Percentiles rank a stretch among this genome's conserved stretches.
Conservation (phyloP, 2,113 vertebrate genomes). For the Cinclus mexicanus region DNA sequence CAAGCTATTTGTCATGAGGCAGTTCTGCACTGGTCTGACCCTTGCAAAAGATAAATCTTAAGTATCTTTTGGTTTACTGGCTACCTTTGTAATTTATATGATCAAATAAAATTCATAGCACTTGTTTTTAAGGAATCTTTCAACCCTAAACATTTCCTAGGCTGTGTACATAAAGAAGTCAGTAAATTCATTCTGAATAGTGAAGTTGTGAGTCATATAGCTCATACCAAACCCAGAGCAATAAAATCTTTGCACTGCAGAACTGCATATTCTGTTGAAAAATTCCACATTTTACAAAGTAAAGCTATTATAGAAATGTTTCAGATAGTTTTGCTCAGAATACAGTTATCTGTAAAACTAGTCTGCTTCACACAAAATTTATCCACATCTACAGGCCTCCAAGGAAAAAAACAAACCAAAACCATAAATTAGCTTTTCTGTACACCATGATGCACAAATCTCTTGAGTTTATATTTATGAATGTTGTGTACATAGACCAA, state of each 20-base stretch:
- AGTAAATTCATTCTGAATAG: background rate
- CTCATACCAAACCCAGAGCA: background rate
- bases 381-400: background rate
- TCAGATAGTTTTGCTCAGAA: slow-evolving; percentile 16
- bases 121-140: background rate
- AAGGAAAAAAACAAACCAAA: background rate
- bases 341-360: background rate
- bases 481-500: background rate
- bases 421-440: background rate
- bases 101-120: background rate
- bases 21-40: background rate
- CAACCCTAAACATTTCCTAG: background rate
- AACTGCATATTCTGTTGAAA: background rate
- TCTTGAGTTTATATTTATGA: background rate
- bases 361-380: background rate
- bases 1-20: background rate
- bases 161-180: background rate
- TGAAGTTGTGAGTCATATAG: background rate
- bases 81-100: background rate
- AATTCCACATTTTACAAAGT: background rate
- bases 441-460: background rate
- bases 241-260: background rate
- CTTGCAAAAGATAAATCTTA: background rate
- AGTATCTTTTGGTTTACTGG: background rate
- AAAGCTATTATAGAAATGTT: background rate